Evolutionary conservation across 2,888 invertebrate genomes (phyloP), one percentile per base, ranked within the genome.

Genomic region (Thera obeliscata): DNA sequence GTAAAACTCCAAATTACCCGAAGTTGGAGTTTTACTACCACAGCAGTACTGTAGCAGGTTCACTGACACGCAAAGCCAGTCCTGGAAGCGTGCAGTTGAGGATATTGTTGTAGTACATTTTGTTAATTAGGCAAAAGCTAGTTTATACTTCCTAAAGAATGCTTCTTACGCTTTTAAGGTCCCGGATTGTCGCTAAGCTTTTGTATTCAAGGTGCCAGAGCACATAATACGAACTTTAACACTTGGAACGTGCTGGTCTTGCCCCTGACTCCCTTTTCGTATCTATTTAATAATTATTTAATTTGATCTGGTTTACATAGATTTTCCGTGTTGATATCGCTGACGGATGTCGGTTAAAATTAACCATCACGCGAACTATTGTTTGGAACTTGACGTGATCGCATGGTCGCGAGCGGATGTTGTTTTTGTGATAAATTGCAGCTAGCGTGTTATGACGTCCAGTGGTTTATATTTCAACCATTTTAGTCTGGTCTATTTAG

Each of bases 351-450:
- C n/a, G n/a, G 38, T 56, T 56, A 4, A 46, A 46, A 46, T 6
- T 38, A 36, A 38, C 52, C 33, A 56, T 56, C 56, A 56, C 56
- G 38, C 56, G 7, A 54, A 9, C 56, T 41, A 56, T 56, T 56
- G 56, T 56, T 41, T 43, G 38, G 2, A 56, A 56, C 38, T 2
- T 38, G 36, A 9, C 33, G 54, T 54, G 54, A 7, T 41, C 41
- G 7, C 43, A 2, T 33, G 35, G 35, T 35, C 54, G 38, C 12
- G 11, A 55, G 6, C 55, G 36, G 36, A 55, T 55, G 55, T 55
- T 55, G 36, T 38, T 55, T 55, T 55, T 5, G 38, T 55, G 55
- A 55, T 55, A 36, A 36, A 55, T 3, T 2, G 38, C 33, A 7
- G 22, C 8, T 46, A 9, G 43, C 43, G 43, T 46, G 43, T 2